Evolutionary conservation across 2,888 invertebrate species (phyloP).

Genomic region (Chromoteleia sp.): DNA sequence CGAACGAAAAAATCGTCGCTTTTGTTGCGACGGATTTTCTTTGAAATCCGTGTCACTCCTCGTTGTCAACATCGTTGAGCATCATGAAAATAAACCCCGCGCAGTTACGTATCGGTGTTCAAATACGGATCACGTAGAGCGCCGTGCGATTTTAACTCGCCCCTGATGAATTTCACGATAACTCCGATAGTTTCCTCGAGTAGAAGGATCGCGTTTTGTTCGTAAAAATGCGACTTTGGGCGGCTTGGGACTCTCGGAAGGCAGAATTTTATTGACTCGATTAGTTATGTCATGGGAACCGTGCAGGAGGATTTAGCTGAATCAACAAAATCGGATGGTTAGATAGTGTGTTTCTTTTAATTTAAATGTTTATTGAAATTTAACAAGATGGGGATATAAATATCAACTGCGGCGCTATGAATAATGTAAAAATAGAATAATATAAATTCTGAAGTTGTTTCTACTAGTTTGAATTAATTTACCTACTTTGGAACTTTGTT

Average conservation of each 20-base stretch:
- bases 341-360: no score
- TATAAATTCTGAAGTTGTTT: no score
- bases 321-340: not conserved
- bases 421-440: no score
- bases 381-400: no score
- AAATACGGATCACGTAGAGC: conserved; percentile 31
- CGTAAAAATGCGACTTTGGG: conserved; percentile 20
- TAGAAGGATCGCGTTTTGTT: conserved; percentile 8
- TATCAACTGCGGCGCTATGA: no score
- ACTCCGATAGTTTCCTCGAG: conserved; percentile 18
- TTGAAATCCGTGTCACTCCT: conserved; percentile 24
- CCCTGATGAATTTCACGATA: conserved; percentile 45
- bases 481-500: no score
- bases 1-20: conserved; percentile 29
- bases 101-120: conserved; percentile 2
- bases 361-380: no score
- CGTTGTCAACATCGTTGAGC: conserved; percentile 20
- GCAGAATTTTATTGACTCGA: conserved; percentile 26
- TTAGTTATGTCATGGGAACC: conserved; percentile 20
- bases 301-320: not conserved
- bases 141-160: conserved; percentile 27
- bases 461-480: no score
- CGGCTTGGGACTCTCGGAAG: conserved; percentile 14
- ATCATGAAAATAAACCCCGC: conserved; percentile 27
- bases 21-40: conserved; percentile 28